A percentile compares a stretch with the other conserved stretches of the same genome.
Evolutionary conservation across 1,140 invertebrate genomes (phyloP).

Genomic region (Holotrichia oblita): DNA sequence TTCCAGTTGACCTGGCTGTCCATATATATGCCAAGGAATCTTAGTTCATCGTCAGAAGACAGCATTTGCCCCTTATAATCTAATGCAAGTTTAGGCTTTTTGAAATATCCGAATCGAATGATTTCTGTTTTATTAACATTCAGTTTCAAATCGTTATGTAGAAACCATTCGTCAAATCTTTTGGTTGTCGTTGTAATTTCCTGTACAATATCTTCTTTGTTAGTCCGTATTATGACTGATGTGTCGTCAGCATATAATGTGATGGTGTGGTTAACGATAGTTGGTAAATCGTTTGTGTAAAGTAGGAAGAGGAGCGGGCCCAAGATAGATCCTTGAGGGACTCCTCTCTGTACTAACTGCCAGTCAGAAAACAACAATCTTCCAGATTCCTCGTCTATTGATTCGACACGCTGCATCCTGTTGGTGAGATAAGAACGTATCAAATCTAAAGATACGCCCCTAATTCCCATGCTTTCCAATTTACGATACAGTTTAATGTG

Average conservation of each 20-base stretch:
- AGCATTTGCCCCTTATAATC: background rate
- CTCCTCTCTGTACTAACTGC: background rate
- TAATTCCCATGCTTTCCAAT: background rate
- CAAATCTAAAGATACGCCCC: background rate
- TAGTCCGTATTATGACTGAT: constrained; percentile 15
- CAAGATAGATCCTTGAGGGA: background rate
- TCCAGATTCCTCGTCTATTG: background rate
- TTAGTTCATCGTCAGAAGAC: background rate
- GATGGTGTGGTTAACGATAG: background rate
- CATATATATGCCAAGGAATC: background rate
- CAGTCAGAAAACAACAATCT: background rate
- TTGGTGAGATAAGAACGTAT: background rate
- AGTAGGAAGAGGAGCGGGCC: constrained; percentile 17
- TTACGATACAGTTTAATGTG: background rate
- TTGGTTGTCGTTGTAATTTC: background rate
- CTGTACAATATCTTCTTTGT: constrained; percentile 2
- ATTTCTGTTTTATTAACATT: constrained; percentile 36
- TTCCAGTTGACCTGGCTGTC: background rate
- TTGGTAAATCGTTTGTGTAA: constrained; percentile 33
- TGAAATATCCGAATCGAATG: constrained; percentile 7
- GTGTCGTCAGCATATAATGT: constrained; percentile 31
- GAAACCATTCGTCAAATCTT: constrained; percentile 19
- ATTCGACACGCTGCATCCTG: background rate
- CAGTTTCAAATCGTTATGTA: constrained; percentile 3
- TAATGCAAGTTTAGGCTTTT: background rate